Conservation (phyloP, 2,797 vertebrate species). For the Rhinogobio ventralis region DNA sequence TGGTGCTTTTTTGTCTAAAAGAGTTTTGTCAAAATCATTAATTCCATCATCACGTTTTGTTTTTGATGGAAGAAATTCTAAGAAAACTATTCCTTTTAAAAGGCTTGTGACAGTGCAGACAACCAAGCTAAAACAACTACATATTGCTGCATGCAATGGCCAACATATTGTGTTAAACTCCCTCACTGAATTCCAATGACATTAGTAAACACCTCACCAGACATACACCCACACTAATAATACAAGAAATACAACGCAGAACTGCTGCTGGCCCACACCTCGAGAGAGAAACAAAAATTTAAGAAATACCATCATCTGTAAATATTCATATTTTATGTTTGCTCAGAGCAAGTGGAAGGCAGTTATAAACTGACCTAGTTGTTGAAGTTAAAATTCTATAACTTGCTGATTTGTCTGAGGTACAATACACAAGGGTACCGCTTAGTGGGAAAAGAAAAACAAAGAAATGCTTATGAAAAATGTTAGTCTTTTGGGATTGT, state of each 20-base stretch:
- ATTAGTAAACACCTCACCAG: constrained; percentile 11
- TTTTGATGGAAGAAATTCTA: neutral
- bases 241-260: constrained; percentile 8
- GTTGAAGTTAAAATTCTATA: constrained; percentile 42
- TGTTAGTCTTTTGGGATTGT: constrained; percentile 12
- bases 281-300: constrained; percentile 7
- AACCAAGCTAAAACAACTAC: neutral
- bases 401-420: constrained; percentile 48
- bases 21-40: neutral
- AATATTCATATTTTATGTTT: constrained; percentile 49
- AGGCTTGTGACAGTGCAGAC: neutral
- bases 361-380: constrained; percentile 47
- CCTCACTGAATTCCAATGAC: constrained; percentile 12
- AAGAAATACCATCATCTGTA: constrained; percentile 43
- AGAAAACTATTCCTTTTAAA: neutral
- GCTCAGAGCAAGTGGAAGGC: constrained; percentile 37
- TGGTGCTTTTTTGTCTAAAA: neutral
- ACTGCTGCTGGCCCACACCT: neutral
- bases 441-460: constrained; percentile 41
- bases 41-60: neutral
- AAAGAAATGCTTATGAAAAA: constrained; percentile 29
- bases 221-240: constrained; percentile 22
- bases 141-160: neutral
- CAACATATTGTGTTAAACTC: constrained; percentile 9
- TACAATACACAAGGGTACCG: constrained; percentile 28